A percentile compares a stretch with the other conserved stretches of the same genome.
phyloP scores from a whole-genome alignment of 2,113 vertebrate genomes.

The Tinamus guttatus region DNA sequence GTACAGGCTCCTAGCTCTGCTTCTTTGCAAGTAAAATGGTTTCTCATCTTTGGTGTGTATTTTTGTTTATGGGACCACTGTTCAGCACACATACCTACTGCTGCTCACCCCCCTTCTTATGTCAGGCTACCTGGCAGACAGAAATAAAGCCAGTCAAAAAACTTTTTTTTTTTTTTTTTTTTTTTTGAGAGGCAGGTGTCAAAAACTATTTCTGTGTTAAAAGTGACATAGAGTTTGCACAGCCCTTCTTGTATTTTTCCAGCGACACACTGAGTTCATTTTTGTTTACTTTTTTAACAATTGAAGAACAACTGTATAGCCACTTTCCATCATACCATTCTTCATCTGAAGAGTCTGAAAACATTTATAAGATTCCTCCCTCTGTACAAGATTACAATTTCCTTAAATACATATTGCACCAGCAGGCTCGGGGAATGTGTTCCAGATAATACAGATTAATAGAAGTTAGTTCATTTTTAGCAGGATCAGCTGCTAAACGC shows the following conservation, averaged over 20 bases:
- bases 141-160: background rate
- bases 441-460: slow-evolving; percentile 37
- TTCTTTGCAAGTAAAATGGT: background rate
- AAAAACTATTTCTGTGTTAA: background rate
- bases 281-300: background rate
- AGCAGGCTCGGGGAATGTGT: background rate
- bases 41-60: background rate
- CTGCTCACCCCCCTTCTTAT: background rate
- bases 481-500: slow-evolving; percentile 44
- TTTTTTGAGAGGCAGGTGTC: background rate
- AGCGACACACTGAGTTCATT: background rate
- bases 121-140: background rate
- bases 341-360: background rate
- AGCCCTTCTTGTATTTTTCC: background rate
- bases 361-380: background rate
- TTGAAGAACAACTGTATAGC: background rate
- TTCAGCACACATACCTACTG: background rate
- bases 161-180: background rate
- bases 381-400: slow-evolving; percentile 12
- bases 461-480: background rate
- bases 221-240: background rate
- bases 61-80: background rate
- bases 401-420: slow-evolving; percentile 10
- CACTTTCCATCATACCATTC: background rate
- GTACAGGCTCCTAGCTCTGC: background rate